A percentile compares a stretch with the other conserved stretches of the same genome.
phyloP scores from a whole-genome alignment of 2,888 invertebrate genomes.

The Cosmorhoe ocellata region DNA sequence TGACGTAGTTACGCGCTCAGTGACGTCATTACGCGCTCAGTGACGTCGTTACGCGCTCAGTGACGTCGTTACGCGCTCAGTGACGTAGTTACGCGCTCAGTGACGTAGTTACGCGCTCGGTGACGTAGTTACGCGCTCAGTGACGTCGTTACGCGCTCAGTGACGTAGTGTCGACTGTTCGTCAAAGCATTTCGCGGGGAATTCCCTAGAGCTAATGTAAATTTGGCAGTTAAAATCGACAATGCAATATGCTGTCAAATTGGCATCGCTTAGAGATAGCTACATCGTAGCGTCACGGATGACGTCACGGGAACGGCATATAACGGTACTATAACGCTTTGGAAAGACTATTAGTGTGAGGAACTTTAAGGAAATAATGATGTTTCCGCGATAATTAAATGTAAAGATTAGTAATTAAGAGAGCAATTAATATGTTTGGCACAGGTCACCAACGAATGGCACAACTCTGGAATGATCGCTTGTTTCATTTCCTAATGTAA shows the following conservation, averaged over 20 bases:
- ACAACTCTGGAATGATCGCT: constrained; percentile 33
- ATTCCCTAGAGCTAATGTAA: not conserved
- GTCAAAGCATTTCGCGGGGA: not conserved
- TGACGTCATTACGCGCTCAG: not conserved
- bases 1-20: not conserved
- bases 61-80: constrained; percentile 3
- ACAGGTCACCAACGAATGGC: constrained; percentile 49
- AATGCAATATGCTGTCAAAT: not conserved
- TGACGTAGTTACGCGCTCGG: not conserved
- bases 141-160: not conserved
- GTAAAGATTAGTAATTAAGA: constrained; percentile 13
- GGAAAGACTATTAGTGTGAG: constrained; percentile 8
- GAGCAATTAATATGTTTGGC: constrained; percentile 41
- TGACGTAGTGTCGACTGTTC: not conserved
- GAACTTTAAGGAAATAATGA: constrained; percentile 5
- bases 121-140: not conserved
- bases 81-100: constrained; percentile 48
- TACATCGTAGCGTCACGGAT: not conserved
- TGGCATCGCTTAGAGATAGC: not conserved
- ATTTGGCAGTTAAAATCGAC: not conserved
- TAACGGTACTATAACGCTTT: constrained; percentile 1
- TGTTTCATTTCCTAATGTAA: constrained; percentile 2
- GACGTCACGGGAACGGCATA: too few species aligned
- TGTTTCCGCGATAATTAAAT: not conserved
- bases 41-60: not conserved